phyloP scores from a whole-genome alignment of 2,113 vertebrate species.

The Aspiorhynchus laticeps region DNA sequence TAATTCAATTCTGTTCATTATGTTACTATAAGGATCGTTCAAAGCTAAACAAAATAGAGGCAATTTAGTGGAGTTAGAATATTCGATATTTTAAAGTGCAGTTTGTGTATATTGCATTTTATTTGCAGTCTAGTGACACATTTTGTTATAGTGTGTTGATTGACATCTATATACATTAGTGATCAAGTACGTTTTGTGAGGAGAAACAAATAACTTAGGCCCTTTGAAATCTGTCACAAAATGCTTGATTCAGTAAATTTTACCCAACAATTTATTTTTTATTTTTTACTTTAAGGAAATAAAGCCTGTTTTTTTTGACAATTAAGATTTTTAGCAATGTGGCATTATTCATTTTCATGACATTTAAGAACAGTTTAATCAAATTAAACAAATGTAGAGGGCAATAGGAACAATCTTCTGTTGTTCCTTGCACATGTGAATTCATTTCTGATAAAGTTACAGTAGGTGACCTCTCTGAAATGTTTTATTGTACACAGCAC shows the following conservation, averaged over 20 bases:
- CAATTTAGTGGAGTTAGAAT: neutral
- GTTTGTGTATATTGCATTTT: neutral
- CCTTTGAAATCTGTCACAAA: too few relatives aligned
- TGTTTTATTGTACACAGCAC: neutral
- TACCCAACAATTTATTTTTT: neutral
- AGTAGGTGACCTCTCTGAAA: neutral
- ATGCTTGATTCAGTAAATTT: neutral
- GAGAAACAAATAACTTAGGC: too few relatives aligned
- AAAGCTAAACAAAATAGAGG: too few relatives aligned
- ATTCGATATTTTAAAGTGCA: neutral
- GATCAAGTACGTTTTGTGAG: too few relatives aligned
- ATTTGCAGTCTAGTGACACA: neutral
- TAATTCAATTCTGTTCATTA: neutral
- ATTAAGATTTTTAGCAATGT: neutral
- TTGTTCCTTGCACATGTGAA: neutral
- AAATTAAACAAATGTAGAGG: neutral
- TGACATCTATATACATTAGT: too few relatives aligned
- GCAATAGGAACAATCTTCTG: neutral
- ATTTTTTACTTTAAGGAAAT: neutral
- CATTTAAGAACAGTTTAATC: neutral
- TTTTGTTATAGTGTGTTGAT: too few relatives aligned
- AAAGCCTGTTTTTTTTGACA: neutral
- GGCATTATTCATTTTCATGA: neutral
- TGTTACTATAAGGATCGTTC: too few relatives aligned
- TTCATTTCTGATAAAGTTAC: neutral